These are phyloP conservation scores for Nephrocerus scutellatus DNA, from an alignment of 2,888 invertebrate genomes.

Conservation along the genomic window DNA sequence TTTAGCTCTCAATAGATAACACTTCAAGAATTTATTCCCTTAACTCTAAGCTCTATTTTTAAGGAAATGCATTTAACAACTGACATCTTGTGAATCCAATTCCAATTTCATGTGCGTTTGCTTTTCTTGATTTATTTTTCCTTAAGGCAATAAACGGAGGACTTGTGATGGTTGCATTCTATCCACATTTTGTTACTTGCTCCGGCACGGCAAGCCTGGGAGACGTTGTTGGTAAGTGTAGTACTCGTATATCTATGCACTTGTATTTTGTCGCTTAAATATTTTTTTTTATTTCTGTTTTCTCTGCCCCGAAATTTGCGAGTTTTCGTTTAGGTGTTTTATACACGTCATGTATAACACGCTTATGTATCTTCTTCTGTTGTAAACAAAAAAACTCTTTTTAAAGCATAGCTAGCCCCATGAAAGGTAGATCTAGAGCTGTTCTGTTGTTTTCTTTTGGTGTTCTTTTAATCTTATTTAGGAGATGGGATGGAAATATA, in stretches of 20 bases:
- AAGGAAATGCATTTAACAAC: no score
- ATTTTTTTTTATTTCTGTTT: neutral
- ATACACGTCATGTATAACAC: constrained; percentile 15
- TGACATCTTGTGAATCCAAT: constrained; percentile 4
- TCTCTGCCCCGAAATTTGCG: constrained; percentile 14
- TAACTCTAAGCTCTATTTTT: no score
- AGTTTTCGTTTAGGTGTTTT: constrained; percentile 3
- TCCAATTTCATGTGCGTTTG: no score
- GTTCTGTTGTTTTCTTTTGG: no score
- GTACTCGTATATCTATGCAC: neutral
- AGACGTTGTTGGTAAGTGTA: constrained; percentile 55
- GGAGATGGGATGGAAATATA: no score
- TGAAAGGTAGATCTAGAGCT: no score
- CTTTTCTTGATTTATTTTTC: constrained; percentile 3
- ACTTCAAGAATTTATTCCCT: no score
- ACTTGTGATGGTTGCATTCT: constrained; percentile 61
- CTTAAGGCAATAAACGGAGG: constrained; percentile 56
- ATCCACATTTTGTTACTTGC: constrained; percentile 55
- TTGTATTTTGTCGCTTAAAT: neutral
- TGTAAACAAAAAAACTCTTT: no score
- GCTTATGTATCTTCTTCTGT: no score
- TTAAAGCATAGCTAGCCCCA: no score
- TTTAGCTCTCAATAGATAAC: no score
- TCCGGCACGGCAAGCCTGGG: constrained; percentile 53
- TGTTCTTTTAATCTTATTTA: no score